Percentiles rank a stretch among this genome's conserved stretches.
Conservation (phyloP, 2,888 invertebrate species). For the Hydraecia micacea region DNA sequence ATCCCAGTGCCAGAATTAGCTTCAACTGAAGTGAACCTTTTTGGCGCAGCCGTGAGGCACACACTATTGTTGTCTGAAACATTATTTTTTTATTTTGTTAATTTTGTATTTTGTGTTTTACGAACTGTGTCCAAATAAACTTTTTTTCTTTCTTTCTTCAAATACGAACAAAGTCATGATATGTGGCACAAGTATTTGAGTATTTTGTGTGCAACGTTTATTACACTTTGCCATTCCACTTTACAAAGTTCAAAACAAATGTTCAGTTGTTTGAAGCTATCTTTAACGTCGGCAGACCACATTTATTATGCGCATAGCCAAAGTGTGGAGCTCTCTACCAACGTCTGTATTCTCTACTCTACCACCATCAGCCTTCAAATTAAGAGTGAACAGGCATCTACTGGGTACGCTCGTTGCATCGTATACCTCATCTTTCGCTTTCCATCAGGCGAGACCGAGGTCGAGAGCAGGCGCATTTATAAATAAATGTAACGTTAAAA, state of each 20-base stretch:
- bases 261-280: neutral
- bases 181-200: neutral
- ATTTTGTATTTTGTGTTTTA: too few species aligned
- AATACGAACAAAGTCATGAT: neutral
- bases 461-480: neutral
- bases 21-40: too few species aligned
- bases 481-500: neutral
- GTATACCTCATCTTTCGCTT: neutral
- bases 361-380: neutral
- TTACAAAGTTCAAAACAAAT: neutral
- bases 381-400: neutral
- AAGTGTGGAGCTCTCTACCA: neutral
- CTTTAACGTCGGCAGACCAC: neutral
- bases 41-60: too few species aligned
- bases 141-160: too few species aligned
- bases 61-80: too few species aligned
- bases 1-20: neutral
- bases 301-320: neutral
- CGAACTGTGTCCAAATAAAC: too few species aligned
- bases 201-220: neutral
- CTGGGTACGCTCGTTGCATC: neutral
- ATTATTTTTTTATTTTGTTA: too few species aligned
- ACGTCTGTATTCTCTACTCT: neutral
- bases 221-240: neutral
- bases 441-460: neutral